Evolutionary conservation across 2,113 vertebrate species (phyloP), one percentile per base, ranked within the genome.

Genomic region (Channa argus): DNA sequence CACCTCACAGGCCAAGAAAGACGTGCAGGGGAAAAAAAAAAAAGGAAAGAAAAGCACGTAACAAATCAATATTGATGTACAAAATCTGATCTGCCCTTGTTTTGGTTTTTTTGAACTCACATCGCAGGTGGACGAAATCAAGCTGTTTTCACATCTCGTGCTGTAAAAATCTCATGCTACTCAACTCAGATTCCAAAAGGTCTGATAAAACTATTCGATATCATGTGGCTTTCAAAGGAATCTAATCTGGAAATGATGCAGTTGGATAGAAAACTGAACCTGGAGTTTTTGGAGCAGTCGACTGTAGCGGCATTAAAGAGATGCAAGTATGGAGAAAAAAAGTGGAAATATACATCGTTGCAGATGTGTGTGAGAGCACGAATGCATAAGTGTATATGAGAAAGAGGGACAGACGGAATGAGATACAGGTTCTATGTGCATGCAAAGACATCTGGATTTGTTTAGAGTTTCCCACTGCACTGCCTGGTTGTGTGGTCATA

Each of bases 381-480:
- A 24, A 24, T 24, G 24, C 24, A 69, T 68, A 50, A n/a, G 39
- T 53, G 65, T 6, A 36, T 63, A 44, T 33, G 76, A 9, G 71
- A 69, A 62, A 8, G 62, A 78, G 58, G 41, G 49, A 62, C 41
- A 52, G 69, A 61, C 37, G 58, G 66, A 71, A 33, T 49, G 69
- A 79, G 69, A 82, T 68, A 61, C 73, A 71, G 13, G 71, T 63
- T 59, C 24, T 24, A 24, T 24, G 24, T 24, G 24, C 64, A 58
- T 71, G 68, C 46, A 37, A 52, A 71, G 44, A 58, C 93, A 93
- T 94, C 92, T 93, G 93, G 92, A 90, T 84, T 38, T 83, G 86
- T 92, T 94, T 90, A 90, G 77, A 54, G 14, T 81, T 79, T 85
- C 63, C 81, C 82, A 71, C 59, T 72, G 77, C 79, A 37, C 59